Evolutionary conservation across 2,797 vertebrate genomes (phyloP), one percentile per base, ranked within the genome.

Genomic region (Falco naumanni): DNA sequence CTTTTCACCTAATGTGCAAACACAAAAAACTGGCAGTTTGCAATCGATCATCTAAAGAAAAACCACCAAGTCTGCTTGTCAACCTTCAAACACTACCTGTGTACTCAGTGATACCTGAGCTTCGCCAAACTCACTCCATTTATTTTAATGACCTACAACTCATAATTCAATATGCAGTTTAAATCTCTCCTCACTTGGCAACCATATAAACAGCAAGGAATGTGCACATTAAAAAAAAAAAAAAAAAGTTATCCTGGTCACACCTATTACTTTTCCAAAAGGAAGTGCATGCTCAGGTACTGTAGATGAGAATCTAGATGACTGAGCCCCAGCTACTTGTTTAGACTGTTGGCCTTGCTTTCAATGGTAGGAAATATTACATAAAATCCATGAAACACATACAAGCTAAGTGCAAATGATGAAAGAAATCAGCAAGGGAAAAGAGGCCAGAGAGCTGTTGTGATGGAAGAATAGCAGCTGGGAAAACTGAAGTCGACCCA

Each of bases 401-500:
- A 64, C 65, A 87, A 79, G 81, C 77, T 94, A 94, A 93, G 81
- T 94, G 93, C 47, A 97, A 96, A 96, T 83, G 94, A 94, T 87
- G 92, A 97, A 96, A 97, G 94, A 96, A 97, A 97, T 96, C 91
- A 92, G 83, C 96, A 87, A 96, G 88, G 82, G 95, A 92, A 92
- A 96, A 96, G 84, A 89, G 87, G 90, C 96, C 95, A 91, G 45
- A 92, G 79, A 78, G 82, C 74, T 93, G 92, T 94, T 93, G 84
- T 60, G 84, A 96, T 92, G 95, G 95, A 95, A 94, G 95, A 93
- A 96, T 71, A 95, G 65, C 93, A 97, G 92, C 95, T 72, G 76
- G 93, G 95, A 97, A 97, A 97, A 96, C 96, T 97, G 96, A 97
- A 96, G 96, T 97, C 94, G 96, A 97, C 93, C 91, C 96, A 95